Conservation (phyloP, 2,888 invertebrate species). For the Oscheius onirici region DNA sequence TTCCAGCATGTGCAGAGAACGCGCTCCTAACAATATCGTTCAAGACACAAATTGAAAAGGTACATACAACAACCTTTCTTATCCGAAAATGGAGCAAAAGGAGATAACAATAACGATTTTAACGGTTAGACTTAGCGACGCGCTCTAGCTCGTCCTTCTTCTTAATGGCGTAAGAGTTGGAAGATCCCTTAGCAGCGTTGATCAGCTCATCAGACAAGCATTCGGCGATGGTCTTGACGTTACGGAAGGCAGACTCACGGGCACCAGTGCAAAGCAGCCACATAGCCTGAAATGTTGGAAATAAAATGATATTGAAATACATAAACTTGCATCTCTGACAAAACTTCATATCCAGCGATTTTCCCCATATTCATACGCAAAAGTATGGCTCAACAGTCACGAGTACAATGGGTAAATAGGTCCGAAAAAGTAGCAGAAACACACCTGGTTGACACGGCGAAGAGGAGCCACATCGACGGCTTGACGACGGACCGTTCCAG, state of each 20-base stretch:
- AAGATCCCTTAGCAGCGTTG: slow-evolving; percentile 99
- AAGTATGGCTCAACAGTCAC: neutral
- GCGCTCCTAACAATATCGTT: neutral
- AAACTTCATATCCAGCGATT: neutral
- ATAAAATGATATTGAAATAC: neutral
- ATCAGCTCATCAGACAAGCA: slow-evolving; percentile 99
- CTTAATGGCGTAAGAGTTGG: slow-evolving; percentile 99
- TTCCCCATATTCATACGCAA: slow-evolving; percentile 13
- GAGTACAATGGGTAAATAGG: slow-evolving; percentile 7
- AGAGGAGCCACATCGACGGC: slow-evolving; percentile 99
- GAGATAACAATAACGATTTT: slow-evolving; percentile 74
- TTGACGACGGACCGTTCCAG: slow-evolving; percentile 99
- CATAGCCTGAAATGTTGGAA: slow-evolving; percentile 79
- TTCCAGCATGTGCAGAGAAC: too few relatives aligned
- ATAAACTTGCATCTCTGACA: neutral
- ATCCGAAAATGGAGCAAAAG: slow-evolving; percentile 13
- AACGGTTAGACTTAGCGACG: slow-evolving; percentile 99
- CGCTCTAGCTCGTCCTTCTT: slow-evolving; percentile 99
- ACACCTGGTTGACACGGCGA: slow-evolving; percentile 89
- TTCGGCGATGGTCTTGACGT: slow-evolving; percentile 99
- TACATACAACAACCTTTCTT: slow-evolving; percentile 30
- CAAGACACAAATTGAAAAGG: neutral
- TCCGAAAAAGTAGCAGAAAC: neutral
- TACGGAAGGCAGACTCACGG: slow-evolving; percentile 98
- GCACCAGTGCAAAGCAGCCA: slow-evolving; percentile 99